Conservation (phyloP, 2,888 invertebrate species). For the Drosophila kanekoi region DNA sequence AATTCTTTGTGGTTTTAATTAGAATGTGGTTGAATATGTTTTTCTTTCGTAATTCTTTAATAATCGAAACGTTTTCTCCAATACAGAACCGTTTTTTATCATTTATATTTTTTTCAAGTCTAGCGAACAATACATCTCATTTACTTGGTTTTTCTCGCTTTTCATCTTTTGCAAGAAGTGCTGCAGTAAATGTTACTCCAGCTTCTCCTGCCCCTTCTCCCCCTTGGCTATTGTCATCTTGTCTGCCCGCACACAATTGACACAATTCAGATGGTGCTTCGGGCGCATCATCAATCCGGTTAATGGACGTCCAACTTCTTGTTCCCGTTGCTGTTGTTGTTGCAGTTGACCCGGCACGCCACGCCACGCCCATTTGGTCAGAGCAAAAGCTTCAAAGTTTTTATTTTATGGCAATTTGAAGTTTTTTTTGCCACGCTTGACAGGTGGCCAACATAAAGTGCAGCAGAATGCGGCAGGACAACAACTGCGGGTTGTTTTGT, state of each 20-base stretch:
- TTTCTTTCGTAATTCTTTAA: neutral
- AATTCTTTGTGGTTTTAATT: neutral
- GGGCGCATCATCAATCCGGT: constrained; percentile 53
- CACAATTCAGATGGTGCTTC: constrained; percentile 48
- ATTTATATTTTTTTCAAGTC: neutral
- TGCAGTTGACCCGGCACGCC: constrained; percentile 32
- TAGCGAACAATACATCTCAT: neutral
- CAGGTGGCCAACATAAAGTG: constrained; percentile 58
- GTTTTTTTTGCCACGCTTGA: constrained; percentile 30
- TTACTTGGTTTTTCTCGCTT: neutral
- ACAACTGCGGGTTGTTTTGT: constrained; percentile 11
- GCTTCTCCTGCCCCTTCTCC: neutral
- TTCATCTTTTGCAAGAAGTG: constrained; percentile 2
- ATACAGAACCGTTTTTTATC: too few species aligned
- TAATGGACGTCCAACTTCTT: constrained; percentile 50
- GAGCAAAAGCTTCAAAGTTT: constrained; percentile 46
- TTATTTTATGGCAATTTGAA: constrained; percentile 56
- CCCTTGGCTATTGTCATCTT: constrained; percentile 7
- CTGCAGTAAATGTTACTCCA: constrained; percentile 8
- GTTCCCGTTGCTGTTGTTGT: constrained; percentile 10
- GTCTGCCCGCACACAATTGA: constrained; percentile 42
- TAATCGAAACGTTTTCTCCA: too few species aligned
- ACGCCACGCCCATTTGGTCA: constrained; percentile 40
- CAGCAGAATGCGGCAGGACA: constrained; percentile 55
- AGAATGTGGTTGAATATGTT: neutral